phyloP scores from a whole-genome alignment of 2,888 invertebrate species.

The Drosophila anomalipes region DNA sequence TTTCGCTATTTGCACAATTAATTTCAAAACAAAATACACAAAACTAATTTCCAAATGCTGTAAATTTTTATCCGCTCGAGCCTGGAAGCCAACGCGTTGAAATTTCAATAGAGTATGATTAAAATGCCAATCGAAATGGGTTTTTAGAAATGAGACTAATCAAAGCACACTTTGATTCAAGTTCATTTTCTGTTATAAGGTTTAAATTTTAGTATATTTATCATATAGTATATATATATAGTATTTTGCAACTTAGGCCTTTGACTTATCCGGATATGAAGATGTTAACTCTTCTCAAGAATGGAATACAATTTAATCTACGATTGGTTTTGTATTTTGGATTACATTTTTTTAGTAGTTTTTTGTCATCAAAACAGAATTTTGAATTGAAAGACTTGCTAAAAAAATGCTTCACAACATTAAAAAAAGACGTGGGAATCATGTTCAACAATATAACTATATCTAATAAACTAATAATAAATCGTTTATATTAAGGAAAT shows the following conservation, averaged over 20 bases:
- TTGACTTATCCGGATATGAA: not conserved
- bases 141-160: not conserved
- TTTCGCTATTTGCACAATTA: slow-evolving; percentile 8
- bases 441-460: not conserved
- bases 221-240: not conserved
- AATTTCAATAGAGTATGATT: slow-evolving; percentile 65
- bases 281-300: not conserved
- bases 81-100: slow-evolving; percentile 61
- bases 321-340: not conserved
- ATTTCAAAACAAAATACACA: slow-evolving; percentile 29
- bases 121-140: not conserved
- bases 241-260: fast-evolving
- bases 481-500: fast-evolving
- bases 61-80: slow-evolving; percentile 54
- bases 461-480: not conserved
- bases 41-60: slow-evolving; percentile 38
- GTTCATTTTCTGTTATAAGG: no score
- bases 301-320: not conserved
- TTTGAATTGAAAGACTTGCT: not conserved
- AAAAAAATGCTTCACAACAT: not conserved
- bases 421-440: not conserved
- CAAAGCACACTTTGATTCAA: slow-evolving; percentile 27
- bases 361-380: not conserved
- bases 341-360: not conserved
- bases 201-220: not conserved